These are phyloP conservation scores for Aleiodes testaceus DNA, from an alignment of 2,888 invertebrate species.

Conservation along the genomic window DNA sequence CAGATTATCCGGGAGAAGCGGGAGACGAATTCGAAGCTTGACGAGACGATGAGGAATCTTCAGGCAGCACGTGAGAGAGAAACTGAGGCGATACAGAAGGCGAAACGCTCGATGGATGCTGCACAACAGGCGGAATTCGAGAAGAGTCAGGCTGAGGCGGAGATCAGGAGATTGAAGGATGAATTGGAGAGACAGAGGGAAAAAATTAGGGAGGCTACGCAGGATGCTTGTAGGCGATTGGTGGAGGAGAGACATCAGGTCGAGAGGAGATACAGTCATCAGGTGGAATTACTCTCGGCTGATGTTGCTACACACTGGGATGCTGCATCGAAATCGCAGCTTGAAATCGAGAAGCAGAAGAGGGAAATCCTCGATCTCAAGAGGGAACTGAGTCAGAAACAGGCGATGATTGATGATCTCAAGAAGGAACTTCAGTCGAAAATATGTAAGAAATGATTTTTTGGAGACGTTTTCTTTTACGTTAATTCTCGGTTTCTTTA, in stretches of 20 bases:
- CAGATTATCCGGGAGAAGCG: constrained; percentile 62
- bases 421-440: constrained; percentile 87
- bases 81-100: constrained; percentile 78
- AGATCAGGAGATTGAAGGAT: constrained; percentile 83
- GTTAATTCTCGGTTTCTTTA: no score
- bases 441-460: constrained; percentile 77
- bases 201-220: constrained; percentile 83
- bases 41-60: constrained; percentile 80
- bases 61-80: constrained; percentile 79
- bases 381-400: constrained; percentile 85
- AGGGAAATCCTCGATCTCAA: constrained; percentile 84
- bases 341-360: constrained; percentile 86
- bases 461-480: no score
- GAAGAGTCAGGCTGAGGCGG: constrained; percentile 83
- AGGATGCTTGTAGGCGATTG: constrained; percentile 81
- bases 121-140: constrained; percentile 86
- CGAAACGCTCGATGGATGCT: constrained; percentile 81
- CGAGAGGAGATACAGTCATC: constrained; percentile 82
- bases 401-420: constrained; percentile 83
- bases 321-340: constrained; percentile 79
- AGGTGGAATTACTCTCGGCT: constrained; percentile 84
- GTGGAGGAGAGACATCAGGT: constrained; percentile 83
- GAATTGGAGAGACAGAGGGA: constrained; percentile 85
- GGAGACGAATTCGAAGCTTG: constrained; percentile 73
- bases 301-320: constrained; percentile 89